Percentiles rank a stretch among this genome's conserved stretches.
Conservation (phyloP, 2,113 vertebrate species). For the Dromaius novaehollandiae region DNA sequence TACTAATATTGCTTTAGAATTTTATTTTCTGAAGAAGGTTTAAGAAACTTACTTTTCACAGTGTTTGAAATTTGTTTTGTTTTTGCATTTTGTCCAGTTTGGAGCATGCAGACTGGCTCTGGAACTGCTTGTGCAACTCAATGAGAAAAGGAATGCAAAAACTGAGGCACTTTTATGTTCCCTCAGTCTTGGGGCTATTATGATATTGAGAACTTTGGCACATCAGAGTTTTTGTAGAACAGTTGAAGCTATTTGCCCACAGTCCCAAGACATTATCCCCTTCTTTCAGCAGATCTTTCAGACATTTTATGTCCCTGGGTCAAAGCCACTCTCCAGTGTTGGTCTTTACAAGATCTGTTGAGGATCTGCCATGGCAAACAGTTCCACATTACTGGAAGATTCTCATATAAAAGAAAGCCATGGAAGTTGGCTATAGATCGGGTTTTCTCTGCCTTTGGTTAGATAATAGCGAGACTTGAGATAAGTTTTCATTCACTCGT, state of each 20-base stretch:
- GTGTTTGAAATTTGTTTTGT: accelerated
- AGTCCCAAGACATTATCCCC: neutral
- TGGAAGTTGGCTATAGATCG: neutral
- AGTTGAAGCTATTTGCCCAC: neutral
- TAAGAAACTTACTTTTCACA: neutral
- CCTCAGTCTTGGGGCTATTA: neutral
- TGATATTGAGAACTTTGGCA: neutral
- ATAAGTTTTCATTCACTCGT: neutral
- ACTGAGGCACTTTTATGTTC: neutral
- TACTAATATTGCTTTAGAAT: neutral
- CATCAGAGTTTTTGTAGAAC: neutral
- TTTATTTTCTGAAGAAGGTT: neutral
- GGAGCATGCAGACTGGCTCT: neutral
- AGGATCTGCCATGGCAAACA: neutral
- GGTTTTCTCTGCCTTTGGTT: neutral
- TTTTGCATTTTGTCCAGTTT: neutral
- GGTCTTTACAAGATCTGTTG: neutral
- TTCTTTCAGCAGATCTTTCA: neutral
- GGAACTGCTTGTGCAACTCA: neutral
- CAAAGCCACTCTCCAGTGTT: neutral
- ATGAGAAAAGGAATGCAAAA: neutral
- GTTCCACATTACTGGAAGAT: neutral
- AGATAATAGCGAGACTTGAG: neutral
- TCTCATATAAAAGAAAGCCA: neutral
- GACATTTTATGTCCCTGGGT: neutral